phyloP scores from a whole-genome alignment of 1,140 invertebrate genomes.

The Trypoxylus dichotomus region DNA sequence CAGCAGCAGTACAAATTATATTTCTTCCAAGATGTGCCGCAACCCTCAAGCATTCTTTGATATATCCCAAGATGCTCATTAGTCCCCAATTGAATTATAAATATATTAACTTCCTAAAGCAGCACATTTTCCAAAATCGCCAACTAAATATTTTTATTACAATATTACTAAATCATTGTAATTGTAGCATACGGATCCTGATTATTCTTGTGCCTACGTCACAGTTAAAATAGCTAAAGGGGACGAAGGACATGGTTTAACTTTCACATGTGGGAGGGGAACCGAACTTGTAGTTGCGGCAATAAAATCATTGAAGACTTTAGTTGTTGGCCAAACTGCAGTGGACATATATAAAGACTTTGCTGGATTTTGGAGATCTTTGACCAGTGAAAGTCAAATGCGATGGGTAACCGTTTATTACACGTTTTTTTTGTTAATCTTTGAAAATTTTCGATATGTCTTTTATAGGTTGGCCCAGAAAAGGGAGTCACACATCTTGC shows the following conservation, averaged over 20 bases:
- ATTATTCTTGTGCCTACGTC: conserved; percentile 91
- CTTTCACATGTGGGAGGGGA: conserved; percentile 83
- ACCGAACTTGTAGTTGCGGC: conserved; percentile 82
- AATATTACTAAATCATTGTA: no score
- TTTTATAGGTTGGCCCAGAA: conserved; percentile 79
- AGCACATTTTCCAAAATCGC: no score
- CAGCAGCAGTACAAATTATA: no score
- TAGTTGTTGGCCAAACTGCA: conserved; percentile 67
- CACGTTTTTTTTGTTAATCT: background rate
- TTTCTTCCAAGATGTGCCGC: no score
- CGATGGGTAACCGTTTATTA: conserved; percentile 71
- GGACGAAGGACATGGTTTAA: conserved; percentile 74
- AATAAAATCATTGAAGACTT: conserved; percentile 66
- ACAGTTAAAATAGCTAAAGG: conserved; percentile 67
- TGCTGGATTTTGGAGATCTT: conserved; percentile 72
- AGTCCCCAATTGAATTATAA: no score
- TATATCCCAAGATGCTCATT: no score
- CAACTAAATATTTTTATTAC: no score
- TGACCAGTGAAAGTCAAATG: conserved; percentile 86
- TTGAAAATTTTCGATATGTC: no score
- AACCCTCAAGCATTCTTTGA: no score
- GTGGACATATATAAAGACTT: conserved; percentile 78
- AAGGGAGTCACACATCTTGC: conserved; percentile 90
- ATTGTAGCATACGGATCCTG: conserved; percentile 77
- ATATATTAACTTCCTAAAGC: no score